These are phyloP conservation scores for Helogale parvula DNA, from an alignment of 2,113 vertebrate genomes.

Conservation along the genomic window DNA sequence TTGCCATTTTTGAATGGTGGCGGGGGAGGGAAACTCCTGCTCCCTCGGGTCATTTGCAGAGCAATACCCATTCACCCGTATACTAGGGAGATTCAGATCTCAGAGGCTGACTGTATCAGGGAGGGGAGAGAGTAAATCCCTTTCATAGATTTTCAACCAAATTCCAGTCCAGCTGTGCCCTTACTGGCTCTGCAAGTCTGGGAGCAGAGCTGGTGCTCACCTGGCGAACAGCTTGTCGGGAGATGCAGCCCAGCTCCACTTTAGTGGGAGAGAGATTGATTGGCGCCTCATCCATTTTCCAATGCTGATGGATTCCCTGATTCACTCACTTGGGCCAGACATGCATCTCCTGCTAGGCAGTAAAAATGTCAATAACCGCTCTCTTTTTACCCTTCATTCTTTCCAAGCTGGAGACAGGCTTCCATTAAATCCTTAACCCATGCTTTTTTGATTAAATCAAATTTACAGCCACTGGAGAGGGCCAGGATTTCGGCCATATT, in stretches of 20 bases:
- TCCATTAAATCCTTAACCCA: constrained; percentile 53
- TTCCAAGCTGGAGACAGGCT: constrained; percentile 19
- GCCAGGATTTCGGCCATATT: constrained; percentile 22
- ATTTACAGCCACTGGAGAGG: constrained; percentile 21
- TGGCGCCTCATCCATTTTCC: background rate
- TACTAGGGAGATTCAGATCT: background rate
- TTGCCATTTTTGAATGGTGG: background rate
- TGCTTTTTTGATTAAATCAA: constrained; percentile 62
- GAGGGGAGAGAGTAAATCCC: background rate
- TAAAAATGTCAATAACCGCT: constrained; percentile 60
- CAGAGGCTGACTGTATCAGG: background rate
- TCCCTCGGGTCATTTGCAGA: background rate
- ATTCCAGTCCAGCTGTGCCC: background rate
- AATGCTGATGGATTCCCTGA: constrained; percentile 30
- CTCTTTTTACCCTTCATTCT: constrained; percentile 53
- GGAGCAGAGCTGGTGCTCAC: background rate
- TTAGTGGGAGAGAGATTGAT: constrained; percentile 42
- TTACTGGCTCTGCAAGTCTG: background rate
- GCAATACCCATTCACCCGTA: background rate
- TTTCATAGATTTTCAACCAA: background rate
- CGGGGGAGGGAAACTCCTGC: background rate
- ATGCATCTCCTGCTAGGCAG: constrained; percentile 41
- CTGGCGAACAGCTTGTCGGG: background rate
- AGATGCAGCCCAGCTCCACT: background rate
- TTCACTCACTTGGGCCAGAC: constrained; percentile 40